phyloP scores from a whole-genome alignment of 2,113 vertebrate species.

The Mugil cephalus region DNA sequence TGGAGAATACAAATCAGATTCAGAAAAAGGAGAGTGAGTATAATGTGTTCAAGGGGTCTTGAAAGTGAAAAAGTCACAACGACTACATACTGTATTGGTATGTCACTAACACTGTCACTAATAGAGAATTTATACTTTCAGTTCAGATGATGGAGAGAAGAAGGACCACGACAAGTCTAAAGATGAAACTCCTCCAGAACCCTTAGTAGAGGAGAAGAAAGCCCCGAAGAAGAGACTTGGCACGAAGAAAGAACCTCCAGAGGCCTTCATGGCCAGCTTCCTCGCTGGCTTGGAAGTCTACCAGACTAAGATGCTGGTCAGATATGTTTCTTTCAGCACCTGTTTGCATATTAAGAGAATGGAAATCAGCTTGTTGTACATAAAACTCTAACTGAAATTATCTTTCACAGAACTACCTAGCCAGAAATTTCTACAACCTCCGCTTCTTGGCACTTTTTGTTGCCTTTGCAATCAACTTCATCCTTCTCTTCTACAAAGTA shows the following conservation, averaged over 20 bases:
- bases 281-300: slow-evolving; percentile 94
- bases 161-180: slow-evolving; percentile 89
- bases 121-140: slow-evolving; percentile 63
- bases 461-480: slow-evolving; percentile 99
- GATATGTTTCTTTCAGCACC: slow-evolving; percentile 16
- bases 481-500: slow-evolving; percentile 99
- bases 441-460: slow-evolving; percentile 97
- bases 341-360: not conserved
- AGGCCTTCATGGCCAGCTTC: slow-evolving; percentile 94
- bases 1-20: slow-evolving; percentile 87
- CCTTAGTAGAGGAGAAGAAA: slow-evolving; percentile 82
- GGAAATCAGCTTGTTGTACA: not conserved
- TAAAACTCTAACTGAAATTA: not conserved
- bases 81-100: not conserved
- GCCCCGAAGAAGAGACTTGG: slow-evolving; percentile 87
- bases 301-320: slow-evolving; percentile 95
- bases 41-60: not conserved
- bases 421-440: slow-evolving; percentile 99
- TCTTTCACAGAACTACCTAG: slow-evolving; percentile 92
- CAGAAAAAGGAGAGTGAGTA: slow-evolving; percentile 97
- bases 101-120: slow-evolving; percentile 9
- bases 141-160: slow-evolving; percentile 94
- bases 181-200: slow-evolving; percentile 83
- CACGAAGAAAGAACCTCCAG: slow-evolving; percentile 88
- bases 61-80: no score